Evolutionary conservation across 2,888 invertebrate species (phyloP).

Genomic region (Leptinotarsa tumamoca): DNA sequence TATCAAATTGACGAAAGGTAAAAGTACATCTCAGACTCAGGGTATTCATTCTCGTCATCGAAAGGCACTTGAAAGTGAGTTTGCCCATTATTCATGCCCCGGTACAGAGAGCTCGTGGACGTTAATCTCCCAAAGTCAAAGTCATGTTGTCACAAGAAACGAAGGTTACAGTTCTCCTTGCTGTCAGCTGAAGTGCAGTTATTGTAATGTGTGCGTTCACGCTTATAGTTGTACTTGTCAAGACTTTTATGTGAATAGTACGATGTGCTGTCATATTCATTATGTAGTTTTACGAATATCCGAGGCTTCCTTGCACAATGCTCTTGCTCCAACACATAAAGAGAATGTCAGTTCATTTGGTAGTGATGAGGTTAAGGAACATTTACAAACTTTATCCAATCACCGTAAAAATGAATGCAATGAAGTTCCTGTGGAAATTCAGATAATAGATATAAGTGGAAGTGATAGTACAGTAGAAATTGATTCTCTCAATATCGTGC

Average conservation of each 20-base stretch:
- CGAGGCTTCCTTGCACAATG: neutral
- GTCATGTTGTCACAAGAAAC: neutral
- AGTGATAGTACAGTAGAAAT: neutral
- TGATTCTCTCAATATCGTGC: neutral
- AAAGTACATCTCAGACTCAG: neutral
- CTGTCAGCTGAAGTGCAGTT: slow-evolving; percentile 14
- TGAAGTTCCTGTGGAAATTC: neutral
- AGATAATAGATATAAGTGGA: neutral
- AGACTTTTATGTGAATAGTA: slow-evolving; percentile 22
- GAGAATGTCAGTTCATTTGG: neutral
- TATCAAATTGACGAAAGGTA: slow-evolving; percentile 19
- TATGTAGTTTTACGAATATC: slow-evolving; percentile 8
- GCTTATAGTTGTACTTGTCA: slow-evolving; percentile 8
- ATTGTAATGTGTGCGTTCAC: slow-evolving; percentile 24
- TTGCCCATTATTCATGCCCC: neutral
- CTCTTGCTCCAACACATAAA: neutral
- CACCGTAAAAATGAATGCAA: neutral
- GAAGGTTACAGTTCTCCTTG: slow-evolving; percentile 3
- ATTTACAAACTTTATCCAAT: neutral
- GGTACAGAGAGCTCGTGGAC: too few species aligned
- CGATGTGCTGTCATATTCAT: slow-evolving; percentile 24
- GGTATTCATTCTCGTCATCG: neutral
- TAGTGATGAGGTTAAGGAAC: neutral
- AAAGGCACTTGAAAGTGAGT: neutral
- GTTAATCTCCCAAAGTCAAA: neutral